Percentiles rank a stretch among this genome's conserved stretches.
Evolutionary conservation across 2,113 vertebrate species (phyloP).

Genomic region (Onychostoma macrolepis): DNA sequence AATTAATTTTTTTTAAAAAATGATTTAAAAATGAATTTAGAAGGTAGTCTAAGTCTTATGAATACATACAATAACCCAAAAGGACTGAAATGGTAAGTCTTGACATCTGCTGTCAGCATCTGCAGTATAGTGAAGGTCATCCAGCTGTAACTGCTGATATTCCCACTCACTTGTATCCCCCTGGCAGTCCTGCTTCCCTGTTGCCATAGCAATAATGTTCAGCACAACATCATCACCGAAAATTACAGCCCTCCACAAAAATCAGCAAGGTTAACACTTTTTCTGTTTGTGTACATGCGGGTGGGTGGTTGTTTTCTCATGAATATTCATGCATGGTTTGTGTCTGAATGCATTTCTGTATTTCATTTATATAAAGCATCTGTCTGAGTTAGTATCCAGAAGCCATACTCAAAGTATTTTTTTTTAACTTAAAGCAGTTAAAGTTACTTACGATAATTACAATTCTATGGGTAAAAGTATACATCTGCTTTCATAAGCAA

Average conservation of each 20-base stretch:
- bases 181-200: background rate
- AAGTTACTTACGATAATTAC: background rate
- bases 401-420: background rate
- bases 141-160: background rate
- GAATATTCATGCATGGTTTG: slow-evolving; percentile 18
- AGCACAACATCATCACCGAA: slow-evolving; percentile 8
- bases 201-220: slow-evolving; percentile 34
- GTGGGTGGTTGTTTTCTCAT: slow-evolving; percentile 23
- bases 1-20: too few relatives aligned
- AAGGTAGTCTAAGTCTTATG: background rate
- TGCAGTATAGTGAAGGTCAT: background rate
- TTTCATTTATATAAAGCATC: background rate
- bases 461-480: background rate
- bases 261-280: slow-evolving; percentile 26
- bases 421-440: background rate
- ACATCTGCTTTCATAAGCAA: background rate
- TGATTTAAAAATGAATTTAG: too few relatives aligned
- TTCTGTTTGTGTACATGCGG: background rate
- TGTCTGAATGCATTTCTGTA: slow-evolving; percentile 1
- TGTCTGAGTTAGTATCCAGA: slow-evolving; percentile 12
- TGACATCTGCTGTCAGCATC: slow-evolving; percentile 19
- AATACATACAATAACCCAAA: background rate
- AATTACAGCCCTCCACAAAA: slow-evolving; percentile 16
- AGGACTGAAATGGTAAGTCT: background rate
- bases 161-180: background rate